phyloP scores from a whole-genome alignment of 2,888 invertebrate genomes.

The Hylaea fasciaria region DNA sequence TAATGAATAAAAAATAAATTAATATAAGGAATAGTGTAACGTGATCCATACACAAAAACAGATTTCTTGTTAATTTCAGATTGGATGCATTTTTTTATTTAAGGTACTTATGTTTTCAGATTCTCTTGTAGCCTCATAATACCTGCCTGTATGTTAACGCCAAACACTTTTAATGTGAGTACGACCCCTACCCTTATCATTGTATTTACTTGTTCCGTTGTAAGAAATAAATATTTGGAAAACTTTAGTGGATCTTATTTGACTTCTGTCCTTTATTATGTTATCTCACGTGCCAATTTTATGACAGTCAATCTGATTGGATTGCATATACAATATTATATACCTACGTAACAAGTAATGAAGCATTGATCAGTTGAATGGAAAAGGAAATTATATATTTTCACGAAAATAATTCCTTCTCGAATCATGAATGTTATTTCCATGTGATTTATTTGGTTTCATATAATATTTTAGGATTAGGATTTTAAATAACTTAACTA shows the following conservation, averaged over 20 bases:
- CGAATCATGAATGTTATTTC: no score
- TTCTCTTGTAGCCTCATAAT: neutral
- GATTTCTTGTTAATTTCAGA: neutral
- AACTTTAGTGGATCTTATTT: constrained; percentile 3
- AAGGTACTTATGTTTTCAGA: neutral
- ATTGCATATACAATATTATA: no score
- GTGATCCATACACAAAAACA: neutral
- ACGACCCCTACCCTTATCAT: constrained; percentile 38
- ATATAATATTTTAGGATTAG: no score
- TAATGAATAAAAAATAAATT: constrained; percentile 42
- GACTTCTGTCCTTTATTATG: neutral
- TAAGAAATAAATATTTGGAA: constrained; percentile 66
- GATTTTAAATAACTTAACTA: no score
- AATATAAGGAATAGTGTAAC: constrained; percentile 37
- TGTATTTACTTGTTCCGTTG: constrained; percentile 69
- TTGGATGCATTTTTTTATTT: neutral
- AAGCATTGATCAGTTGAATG: no score
- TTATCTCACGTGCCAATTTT: no score
- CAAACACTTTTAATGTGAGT: constrained; percentile 46
- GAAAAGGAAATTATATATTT: no score
- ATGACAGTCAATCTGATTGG: no score
- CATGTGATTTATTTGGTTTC: no score
- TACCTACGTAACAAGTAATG: no score
- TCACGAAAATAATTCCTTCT: no score
- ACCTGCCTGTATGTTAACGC: constrained; percentile 46